Evolutionary conservation across 2,797 vertebrate species (phyloP).

Genomic region (Tokudaia muenninki): DNA sequence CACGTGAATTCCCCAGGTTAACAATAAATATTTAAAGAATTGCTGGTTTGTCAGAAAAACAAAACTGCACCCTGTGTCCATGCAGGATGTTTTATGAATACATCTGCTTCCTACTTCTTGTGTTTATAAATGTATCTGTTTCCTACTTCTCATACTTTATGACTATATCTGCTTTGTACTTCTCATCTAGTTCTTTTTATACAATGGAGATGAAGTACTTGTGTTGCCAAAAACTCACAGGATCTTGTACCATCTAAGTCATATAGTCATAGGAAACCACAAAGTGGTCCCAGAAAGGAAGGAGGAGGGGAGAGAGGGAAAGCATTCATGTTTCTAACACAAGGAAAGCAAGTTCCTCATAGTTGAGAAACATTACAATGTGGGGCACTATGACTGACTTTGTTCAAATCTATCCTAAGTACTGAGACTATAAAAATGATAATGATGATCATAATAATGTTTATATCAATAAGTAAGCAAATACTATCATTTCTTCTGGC

Average conservation of each 20-base stretch:
- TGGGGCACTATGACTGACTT: not conserved
- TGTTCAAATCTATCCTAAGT: not conserved
- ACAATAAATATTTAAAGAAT: constrained; percentile 80
- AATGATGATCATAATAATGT: not conserved
- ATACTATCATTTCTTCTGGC: not conserved
- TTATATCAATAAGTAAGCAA: not conserved
- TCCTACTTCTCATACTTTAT: not conserved
- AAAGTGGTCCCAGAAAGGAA: not conserved
- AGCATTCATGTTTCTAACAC: not conserved
- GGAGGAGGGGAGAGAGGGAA: not conserved
- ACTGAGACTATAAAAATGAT: not conserved
- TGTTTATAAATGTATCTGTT: not conserved
- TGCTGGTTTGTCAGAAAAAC: constrained; percentile 66
- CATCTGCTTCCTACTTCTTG: constrained; percentile 43
- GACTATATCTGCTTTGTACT: not conserved
- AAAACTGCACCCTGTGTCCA: constrained; percentile 67
- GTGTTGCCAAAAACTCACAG: not conserved
- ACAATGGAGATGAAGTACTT: constrained; percentile 49
- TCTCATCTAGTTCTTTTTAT: constrained; percentile 42
- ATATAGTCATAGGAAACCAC: not conserved
- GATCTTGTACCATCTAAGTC: not conserved
- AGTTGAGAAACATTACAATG: not conserved
- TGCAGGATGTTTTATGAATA: constrained; percentile 67
- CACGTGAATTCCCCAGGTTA: constrained; percentile 69
- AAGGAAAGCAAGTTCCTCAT: not conserved